A percentile compares a stretch with the other conserved stretches of the same genome.
phyloP scores from a whole-genome alignment of 2,113 vertebrate genomes.

The Malurus elegans region DNA sequence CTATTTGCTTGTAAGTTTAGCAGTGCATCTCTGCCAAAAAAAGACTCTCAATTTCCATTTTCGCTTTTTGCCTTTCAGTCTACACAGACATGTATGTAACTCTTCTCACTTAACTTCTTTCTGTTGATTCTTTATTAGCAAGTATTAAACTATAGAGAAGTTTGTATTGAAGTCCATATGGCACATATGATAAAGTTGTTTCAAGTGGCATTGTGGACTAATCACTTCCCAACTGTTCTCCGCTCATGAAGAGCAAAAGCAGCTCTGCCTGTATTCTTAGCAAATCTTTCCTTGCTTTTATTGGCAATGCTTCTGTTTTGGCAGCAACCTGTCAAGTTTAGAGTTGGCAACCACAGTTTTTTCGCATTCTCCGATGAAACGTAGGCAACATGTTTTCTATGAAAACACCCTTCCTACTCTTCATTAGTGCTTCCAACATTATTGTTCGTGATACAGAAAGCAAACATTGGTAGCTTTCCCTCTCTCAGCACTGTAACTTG shows the following conservation, averaged over 20 bases:
- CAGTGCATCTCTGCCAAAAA: background rate
- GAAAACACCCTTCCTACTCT: constrained; percentile 40
- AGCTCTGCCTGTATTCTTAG: constrained; percentile 1
- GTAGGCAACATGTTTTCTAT: constrained; percentile 28
- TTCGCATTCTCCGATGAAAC: constrained; percentile 24
- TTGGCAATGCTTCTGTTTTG: constrained; percentile 52
- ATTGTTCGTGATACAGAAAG: constrained; percentile 25
- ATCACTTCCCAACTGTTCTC: background rate
- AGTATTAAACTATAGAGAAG: background rate
- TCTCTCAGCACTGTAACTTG: background rate
- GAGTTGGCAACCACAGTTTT: constrained; percentile 39
- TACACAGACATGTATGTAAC: background rate
- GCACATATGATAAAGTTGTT: background rate
- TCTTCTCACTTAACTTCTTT: background rate
- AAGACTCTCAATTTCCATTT: background rate
- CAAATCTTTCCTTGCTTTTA: constrained; percentile 48
- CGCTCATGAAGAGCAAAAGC: background rate
- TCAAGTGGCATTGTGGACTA: background rate
- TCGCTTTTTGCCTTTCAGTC: background rate
- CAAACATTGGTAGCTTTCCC: constrained; percentile 41
- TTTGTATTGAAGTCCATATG: background rate
- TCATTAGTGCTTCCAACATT: constrained; percentile 23
- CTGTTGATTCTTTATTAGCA: background rate
- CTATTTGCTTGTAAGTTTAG: background rate
- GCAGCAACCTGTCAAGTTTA: constrained; percentile 50